phyloP scores from a whole-genome alignment of 2,888 invertebrate species.

The Mythimna impura region DNA sequence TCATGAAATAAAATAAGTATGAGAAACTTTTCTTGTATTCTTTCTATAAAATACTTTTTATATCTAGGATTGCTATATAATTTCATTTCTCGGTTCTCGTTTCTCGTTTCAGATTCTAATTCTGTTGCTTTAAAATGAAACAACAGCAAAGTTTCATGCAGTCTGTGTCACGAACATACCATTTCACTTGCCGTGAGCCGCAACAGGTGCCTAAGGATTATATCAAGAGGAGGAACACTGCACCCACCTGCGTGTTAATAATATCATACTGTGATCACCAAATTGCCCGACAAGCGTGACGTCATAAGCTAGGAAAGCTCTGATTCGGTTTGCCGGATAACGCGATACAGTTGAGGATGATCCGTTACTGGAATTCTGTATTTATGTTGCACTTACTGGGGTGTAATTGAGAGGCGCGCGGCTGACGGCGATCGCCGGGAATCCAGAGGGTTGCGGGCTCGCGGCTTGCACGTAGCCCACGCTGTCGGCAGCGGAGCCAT shows the following conservation, averaged over 20 bases:
- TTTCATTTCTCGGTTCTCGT: slow-evolving; percentile 40
- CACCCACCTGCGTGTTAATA: slow-evolving; percentile 29
- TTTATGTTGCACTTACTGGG: slow-evolving; percentile 92
- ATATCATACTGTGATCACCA: slow-evolving; percentile 27
- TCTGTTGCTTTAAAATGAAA: slow-evolving; percentile 18
- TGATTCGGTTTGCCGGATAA: slow-evolving; percentile 6
- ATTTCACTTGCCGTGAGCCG: slow-evolving; percentile 37
- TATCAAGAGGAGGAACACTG: slow-evolving; percentile 32
- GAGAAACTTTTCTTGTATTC: slow-evolving; percentile 75
- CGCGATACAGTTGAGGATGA: background rate
- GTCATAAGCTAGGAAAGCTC: slow-evolving; percentile 29
- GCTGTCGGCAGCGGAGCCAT: slow-evolving; percentile 96
- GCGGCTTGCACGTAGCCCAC: slow-evolving; percentile 99
- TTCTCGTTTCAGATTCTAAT: slow-evolving; percentile 35
- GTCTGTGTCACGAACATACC: slow-evolving; percentile 22
- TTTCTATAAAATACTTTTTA: slow-evolving; percentile 67
- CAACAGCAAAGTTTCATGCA: slow-evolving; percentile 26
- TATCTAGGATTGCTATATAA: slow-evolving; percentile 58
- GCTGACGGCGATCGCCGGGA: slow-evolving; percentile 98
- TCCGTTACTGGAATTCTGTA: slow-evolving; percentile 3
- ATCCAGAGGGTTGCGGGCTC: slow-evolving; percentile 98
- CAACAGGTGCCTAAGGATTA: slow-evolving; percentile 53
- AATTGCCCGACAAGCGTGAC: slow-evolving; percentile 24
- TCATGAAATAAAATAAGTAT: slow-evolving; percentile 82
- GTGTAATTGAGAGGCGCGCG: slow-evolving; percentile 98